phyloP scores from a whole-genome alignment of 2,888 invertebrate genomes.

The Dynastes grantii region DNA sequence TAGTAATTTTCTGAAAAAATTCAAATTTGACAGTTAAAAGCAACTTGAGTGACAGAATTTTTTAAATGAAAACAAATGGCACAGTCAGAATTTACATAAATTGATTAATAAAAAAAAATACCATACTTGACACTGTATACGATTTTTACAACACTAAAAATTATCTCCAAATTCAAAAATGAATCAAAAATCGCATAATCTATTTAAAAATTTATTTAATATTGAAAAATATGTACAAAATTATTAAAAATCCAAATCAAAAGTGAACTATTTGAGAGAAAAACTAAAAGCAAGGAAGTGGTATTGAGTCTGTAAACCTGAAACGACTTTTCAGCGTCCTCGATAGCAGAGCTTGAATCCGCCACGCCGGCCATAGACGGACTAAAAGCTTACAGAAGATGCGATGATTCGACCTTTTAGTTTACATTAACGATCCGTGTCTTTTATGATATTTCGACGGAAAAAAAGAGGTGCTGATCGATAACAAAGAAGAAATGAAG shows the following conservation, averaged over 20 bases:
- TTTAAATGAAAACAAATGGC: no score
- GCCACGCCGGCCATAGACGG: slow-evolving; percentile 53
- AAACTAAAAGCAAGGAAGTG: slow-evolving; percentile 14
- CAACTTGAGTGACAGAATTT: no score
- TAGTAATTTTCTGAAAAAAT: no score
- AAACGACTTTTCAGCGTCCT: slow-evolving; percentile 25
- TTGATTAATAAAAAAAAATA: no score
- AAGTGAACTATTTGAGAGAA: background rate
- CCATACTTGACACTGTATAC: no score
- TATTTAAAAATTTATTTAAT: no score
- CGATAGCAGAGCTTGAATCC: slow-evolving; percentile 48
- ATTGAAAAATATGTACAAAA: slow-evolving; percentile 24
- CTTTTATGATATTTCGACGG: slow-evolving; percentile 64
- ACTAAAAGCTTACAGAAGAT: slow-evolving; percentile 54
- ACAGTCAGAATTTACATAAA: no score
- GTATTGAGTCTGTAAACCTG: slow-evolving; percentile 26
- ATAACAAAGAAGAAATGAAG: slow-evolving; percentile 54
- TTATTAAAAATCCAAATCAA: slow-evolving; percentile 16
- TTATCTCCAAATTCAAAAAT: no score
- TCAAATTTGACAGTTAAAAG: no score
- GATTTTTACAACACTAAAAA: background rate
- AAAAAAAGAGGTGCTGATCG: slow-evolving; percentile 62
- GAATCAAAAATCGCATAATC: no score
- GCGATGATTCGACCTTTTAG: slow-evolving; percentile 61
- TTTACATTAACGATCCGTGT: slow-evolving; percentile 65